A percentile compares a stretch with the other conserved stretches of the same genome.
Conservation (phyloP, 2,888 invertebrate species). For the Gortyna flavago region DNA sequence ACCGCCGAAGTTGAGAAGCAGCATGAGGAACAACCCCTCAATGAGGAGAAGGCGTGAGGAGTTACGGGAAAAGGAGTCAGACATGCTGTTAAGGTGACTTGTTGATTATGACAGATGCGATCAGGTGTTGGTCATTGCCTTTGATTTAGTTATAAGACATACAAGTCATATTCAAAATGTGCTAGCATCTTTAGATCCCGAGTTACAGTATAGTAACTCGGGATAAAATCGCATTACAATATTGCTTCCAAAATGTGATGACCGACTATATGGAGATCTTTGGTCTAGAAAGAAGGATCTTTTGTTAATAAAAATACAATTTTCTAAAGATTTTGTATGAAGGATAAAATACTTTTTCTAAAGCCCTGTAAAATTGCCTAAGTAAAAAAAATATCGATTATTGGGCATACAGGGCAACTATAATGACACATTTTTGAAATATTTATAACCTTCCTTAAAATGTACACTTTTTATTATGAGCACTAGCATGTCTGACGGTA, state of each 20-base stretch:
- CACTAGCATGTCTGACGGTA: constrained; percentile 52
- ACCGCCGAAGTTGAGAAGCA: constrained; percentile 64
- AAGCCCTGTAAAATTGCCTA: background rate
- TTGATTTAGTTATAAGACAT: background rate
- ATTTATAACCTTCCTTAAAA: constrained; percentile 18
- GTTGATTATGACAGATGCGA: background rate
- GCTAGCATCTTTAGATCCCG: background rate
- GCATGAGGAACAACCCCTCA: constrained; percentile 82
- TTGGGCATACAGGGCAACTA: background rate
- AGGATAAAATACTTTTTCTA: constrained; percentile 4
- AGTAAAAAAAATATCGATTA: background rate
- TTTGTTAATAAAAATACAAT: constrained; percentile 4
- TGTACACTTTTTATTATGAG: constrained; percentile 35
- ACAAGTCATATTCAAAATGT: background rate
- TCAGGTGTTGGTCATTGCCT: background rate
- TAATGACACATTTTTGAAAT: background rate
- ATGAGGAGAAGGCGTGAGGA: constrained; percentile 80
- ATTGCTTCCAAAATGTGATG: background rate
- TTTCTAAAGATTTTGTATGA: background rate
- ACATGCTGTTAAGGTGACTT: constrained; percentile 35
- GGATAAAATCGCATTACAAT: background rate
- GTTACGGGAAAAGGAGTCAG: constrained; percentile 34
- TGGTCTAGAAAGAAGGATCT: background rate
- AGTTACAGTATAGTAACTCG: background rate
- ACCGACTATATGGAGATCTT: background rate